Base-by-base conservation (phyloP, 2,888 invertebrate genomes). In the Lochmaea crataegi region DNA sequence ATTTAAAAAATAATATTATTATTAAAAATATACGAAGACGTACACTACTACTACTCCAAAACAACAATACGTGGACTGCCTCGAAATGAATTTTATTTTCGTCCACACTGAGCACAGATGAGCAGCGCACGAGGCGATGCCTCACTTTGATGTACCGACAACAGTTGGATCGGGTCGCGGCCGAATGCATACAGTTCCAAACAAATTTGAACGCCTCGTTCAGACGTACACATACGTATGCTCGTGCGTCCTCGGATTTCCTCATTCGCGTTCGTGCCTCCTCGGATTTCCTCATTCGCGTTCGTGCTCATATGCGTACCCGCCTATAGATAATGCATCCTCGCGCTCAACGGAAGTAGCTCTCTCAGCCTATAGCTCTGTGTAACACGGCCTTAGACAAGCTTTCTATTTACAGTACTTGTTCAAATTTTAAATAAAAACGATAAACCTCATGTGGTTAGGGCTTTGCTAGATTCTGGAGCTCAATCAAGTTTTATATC, bases 91-190 rank as follows among this genome's bases (percentile, higher is more conserved):
- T 63, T 69, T 69, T 51, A 45, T 71, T 65, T 60, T 60, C 71
- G 48, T 71, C 71, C 66, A 71, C 14, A 71, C 71, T 71, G 71
- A 65, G 61, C 66, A 71, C 65, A 56, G 38, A 67, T 57, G 57
- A 32, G 41, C 57, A 48, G 66, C 38, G 65, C 58, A 66, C 60
- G 12, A 58, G 45, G 64, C 56, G 51, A 32, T 32, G 56, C 56
- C 69, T 69, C 69, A 63, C 69, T 69, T 69, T 69, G 69, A 51
- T 69, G 64, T 69, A 69, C 69, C 69, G 63, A 45, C 69, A 69
- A 63, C 61, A 69, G 32, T 61, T 56, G 51, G 71, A 71, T 65
- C 71, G 60, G 51, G 65, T 41, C 32, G 32, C 32, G 42, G 42
- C 42, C 42, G 12, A 45, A 45, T 45, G 12, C 42, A 45, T 45